Evolutionary conservation across 2,888 invertebrate species (phyloP).

Genomic region (Clunio marinus): DNA sequence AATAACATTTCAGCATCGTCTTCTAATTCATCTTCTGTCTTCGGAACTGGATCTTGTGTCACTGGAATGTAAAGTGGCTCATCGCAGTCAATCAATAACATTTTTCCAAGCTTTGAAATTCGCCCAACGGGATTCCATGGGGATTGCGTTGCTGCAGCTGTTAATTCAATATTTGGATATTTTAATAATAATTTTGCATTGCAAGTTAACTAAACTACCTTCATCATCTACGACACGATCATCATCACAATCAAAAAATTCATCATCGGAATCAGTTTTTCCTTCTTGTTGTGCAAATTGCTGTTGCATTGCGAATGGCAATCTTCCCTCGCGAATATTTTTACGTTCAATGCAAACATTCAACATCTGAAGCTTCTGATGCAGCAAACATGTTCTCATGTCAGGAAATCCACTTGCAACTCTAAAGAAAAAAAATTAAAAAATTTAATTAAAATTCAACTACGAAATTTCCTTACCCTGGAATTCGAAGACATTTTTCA

Average conservation of each 20-base stretch:
- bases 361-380: conserved; percentile 90
- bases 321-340: conserved; percentile 54
- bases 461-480: conserved; percentile 64
- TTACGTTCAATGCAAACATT: conserved; percentile 72
- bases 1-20: conserved; percentile 89
- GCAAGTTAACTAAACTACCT: conserved; percentile 41
- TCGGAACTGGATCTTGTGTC: conserved; percentile 89
- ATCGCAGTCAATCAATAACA: conserved; percentile 63
- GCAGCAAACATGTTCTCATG: conserved; percentile 80
- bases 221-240: conserved; percentile 54
- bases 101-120: conserved; percentile 61
- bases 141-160: conserved; percentile 51
- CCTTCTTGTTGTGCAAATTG: conserved; percentile 23
- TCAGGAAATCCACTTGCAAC: conserved; percentile 80
- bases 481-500: conserved; percentile 73
- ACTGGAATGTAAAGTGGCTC: conserved; percentile 74
- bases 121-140: conserved; percentile 67
- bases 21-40: conserved; percentile 95
- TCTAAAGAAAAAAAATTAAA: conserved; percentile 55
- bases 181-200: neutral
- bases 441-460: neutral
- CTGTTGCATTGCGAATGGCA: conserved; percentile 44
- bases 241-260: conserved; percentile 77
- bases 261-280: conserved; percentile 58
- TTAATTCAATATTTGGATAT: conserved; percentile 39